A percentile compares a stretch with the other conserved stretches of the same genome.
Conservation (phyloP, 2,888 invertebrate species). For the Dexiosoma caninum region DNA sequence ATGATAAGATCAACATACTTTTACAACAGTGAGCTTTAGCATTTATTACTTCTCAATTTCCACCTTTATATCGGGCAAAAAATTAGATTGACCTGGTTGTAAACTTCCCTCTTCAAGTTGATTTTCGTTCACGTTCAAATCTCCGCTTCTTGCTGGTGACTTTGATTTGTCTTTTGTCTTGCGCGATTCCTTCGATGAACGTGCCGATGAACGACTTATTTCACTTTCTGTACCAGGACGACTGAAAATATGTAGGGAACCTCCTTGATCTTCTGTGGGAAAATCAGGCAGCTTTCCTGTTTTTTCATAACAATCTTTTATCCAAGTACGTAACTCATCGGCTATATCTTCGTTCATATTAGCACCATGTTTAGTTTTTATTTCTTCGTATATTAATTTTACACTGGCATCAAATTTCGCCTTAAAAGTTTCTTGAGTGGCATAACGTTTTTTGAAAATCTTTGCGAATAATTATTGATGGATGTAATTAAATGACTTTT, state of each 20-base stretch:
- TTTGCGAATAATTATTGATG: not conserved
- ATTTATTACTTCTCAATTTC: conserved; percentile 84
- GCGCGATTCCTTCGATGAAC: conserved; percentile 88
- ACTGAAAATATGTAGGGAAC: conserved; percentile 90
- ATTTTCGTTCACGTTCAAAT: conserved; percentile 82
- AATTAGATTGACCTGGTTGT: conserved; percentile 84
- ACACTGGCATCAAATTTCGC: conserved; percentile 85
- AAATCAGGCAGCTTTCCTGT: conserved; percentile 94
- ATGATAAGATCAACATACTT: not conserved
- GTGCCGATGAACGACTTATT: conserved; percentile 86
- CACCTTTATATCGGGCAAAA: conserved; percentile 84
- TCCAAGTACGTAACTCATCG: conserved; percentile 92
- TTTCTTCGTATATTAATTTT: conserved; percentile 81
- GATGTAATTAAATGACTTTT: not conserved
- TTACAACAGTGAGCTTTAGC: not conserved
- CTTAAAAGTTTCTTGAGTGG: conserved; percentile 83
- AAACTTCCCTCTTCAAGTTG: conserved; percentile 79
- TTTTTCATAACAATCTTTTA: conserved; percentile 88
- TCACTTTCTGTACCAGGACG: conserved; percentile 89
- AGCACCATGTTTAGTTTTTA: conserved; percentile 85
- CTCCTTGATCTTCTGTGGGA: conserved; percentile 94
- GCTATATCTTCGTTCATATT: conserved; percentile 91
- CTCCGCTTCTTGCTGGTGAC: conserved; percentile 78
- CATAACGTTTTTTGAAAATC: conserved; percentile 80
- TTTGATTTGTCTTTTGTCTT: conserved; percentile 87